Evolutionary conservation across 2,797 vertebrate species (phyloP), one percentile per base, ranked within the genome.

Genomic region (Tapirus indicus): DNA sequence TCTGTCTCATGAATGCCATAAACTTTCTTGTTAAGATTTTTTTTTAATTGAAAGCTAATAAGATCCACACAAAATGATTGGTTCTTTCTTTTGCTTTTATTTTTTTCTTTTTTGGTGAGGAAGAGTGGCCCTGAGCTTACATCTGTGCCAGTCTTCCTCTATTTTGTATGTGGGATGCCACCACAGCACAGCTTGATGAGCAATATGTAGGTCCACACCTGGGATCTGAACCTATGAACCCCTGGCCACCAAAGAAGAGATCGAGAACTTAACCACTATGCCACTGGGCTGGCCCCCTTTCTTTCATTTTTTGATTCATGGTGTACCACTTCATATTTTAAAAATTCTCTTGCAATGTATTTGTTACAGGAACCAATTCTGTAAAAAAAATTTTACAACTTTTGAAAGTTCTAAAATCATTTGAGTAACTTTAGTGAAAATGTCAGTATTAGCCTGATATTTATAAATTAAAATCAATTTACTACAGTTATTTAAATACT

Each of bases 381-480:
- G 49, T 52, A 47, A 47, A 47, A 47, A 47, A 52, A 52, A 1
- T 52, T 3, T 52, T 52, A 52, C 14, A 3, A 52, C 49, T 52
- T 52, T 14, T 69, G 62, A 62, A 68, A 71, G 27, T 88, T 92
- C 10, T 89, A 90, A 94, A 92, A 78, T 84, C 2, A 75, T 75
- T 90, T 92, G 35, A 78, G n/a, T 66, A 64, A 74, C 12, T 69
- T 92, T 83, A 54, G n/a, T 72, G 25, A 87, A 95, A 54, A 93
- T n/a, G 16, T 88, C 49, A 92, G 8, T 69, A 29, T 92, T 74
- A 77, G 27, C 41, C 23, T 71, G 41, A 54, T 83, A 72, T 17
- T 75, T 93, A 64, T 64, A 78, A 92, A 68, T 91, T 69, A 84
- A 84, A 56, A 95, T 84, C 44, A n/a, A 68, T 79, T 69, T 68